A percentile compares a stretch with the other conserved stretches of the same genome.
Conservation (phyloP, 2,888 invertebrate species). For the Fragum sueziense region DNA sequence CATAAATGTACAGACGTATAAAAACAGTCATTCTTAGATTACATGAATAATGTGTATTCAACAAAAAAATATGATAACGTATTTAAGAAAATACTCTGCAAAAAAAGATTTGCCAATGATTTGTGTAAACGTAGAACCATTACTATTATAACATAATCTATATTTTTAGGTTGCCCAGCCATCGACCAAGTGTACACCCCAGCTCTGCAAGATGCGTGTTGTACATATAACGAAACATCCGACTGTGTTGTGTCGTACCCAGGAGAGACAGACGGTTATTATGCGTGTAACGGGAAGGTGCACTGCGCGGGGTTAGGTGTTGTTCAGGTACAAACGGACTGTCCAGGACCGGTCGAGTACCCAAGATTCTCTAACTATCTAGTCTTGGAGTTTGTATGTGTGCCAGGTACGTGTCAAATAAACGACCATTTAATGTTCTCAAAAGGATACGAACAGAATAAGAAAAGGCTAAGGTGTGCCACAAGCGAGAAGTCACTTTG, state of each 20-base stretch:
- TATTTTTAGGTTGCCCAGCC: conserved; percentile 25
- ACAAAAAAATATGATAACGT: too few relatives aligned
- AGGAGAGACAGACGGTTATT: conserved; percentile 10
- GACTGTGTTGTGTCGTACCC: conserved; percentile 31
- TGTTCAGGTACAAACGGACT: conserved; percentile 14
- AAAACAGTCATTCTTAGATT: too few relatives aligned
- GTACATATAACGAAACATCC: conserved; percentile 17
- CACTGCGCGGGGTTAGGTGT: conserved; percentile 22
- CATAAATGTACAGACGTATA: too few relatives aligned
- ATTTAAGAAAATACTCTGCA: too few relatives aligned
- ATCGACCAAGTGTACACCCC: conserved; percentile 25
- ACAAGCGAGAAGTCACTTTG: too few relatives aligned
- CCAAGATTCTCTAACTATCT: conserved; percentile 28
- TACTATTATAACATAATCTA: not conserved
- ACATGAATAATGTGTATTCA: too few relatives aligned
- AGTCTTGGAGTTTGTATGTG: conserved; percentile 40
- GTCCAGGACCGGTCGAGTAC: conserved; percentile 1
- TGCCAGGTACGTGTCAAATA: too few relatives aligned
- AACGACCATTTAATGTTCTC: too few relatives aligned
- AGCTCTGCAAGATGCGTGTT: conserved; percentile 19
- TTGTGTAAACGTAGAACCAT: not conserved
- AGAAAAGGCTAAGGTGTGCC: too few relatives aligned
- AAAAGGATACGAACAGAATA: too few relatives aligned
- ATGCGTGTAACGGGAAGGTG: conserved; percentile 18
- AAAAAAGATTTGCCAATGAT: too few relatives aligned